phyloP scores from a whole-genome alignment of 92 coral and sea anemone genomes.

The Zoanthus gigantus region DNA sequence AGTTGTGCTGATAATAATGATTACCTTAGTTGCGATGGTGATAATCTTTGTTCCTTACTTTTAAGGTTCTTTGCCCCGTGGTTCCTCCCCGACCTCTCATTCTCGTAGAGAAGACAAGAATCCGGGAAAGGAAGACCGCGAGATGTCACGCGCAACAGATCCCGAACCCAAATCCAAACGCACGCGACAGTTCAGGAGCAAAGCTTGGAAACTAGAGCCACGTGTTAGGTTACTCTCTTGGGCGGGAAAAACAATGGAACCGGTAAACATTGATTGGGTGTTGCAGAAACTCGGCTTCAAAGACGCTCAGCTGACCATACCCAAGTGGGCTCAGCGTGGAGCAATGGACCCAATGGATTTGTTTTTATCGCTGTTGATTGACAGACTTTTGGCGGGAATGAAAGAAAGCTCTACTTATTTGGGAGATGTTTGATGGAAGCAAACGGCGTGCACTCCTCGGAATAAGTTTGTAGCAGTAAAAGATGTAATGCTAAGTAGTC shows the following conservation, averaged over 20 bases:
- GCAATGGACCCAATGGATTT: conserved; percentile 99
- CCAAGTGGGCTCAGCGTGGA: conserved; percentile 99
- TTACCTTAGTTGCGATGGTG: too few species aligned
- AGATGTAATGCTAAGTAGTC: neutral
- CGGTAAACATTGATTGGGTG: conserved; percentile 99
- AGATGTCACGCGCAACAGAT: conserved; percentile 75
- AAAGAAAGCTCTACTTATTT: conserved; percentile 81
- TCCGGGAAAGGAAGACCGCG: conserved; percentile 78
- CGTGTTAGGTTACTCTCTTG: conserved; percentile 96
- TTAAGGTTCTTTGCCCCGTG: conserved; percentile 88
- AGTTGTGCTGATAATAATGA: too few species aligned
- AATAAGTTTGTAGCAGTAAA: neutral
- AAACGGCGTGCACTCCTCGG: neutral
- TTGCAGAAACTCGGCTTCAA: conserved; percentile 95
- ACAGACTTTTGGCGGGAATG: conserved; percentile 90
- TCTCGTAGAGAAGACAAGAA: conserved; percentile 64
- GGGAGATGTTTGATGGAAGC: conserved; percentile 49
- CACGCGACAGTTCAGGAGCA: conserved; percentile 97
- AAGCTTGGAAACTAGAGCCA: conserved; percentile 97
- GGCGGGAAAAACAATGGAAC: conserved; percentile 98
- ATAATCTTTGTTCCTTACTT: neutral
- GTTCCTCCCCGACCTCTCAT: conserved; percentile 68
- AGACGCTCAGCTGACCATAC: conserved; percentile 97
- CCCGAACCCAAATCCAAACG: conserved; percentile 88
- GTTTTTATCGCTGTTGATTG: conserved; percentile 87